These are phyloP conservation scores for Bombus confusus DNA, from an alignment of 1,140 invertebrate species.

Conservation along the genomic window DNA sequence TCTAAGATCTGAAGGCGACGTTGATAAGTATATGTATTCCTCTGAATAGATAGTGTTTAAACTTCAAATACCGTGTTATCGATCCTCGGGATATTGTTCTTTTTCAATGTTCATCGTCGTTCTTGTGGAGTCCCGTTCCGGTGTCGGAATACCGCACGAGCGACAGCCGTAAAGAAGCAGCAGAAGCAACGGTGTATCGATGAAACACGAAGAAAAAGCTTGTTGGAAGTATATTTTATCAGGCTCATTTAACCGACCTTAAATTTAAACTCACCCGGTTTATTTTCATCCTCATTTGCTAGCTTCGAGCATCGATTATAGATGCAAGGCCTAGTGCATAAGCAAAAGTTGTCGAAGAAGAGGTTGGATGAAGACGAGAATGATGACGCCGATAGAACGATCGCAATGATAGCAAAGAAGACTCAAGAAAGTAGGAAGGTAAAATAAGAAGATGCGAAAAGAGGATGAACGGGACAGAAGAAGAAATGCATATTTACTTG, in stretches of 20 bases:
- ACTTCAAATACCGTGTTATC: neutral
- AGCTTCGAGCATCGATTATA: slow-evolving; percentile 46
- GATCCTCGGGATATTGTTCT: neutral
- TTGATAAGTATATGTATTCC: neutral
- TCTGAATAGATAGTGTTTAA: neutral
- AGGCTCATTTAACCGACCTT: slow-evolving; percentile 25
- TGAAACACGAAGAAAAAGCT: neutral
- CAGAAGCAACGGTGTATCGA: neutral
- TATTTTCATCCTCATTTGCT: slow-evolving; percentile 1
- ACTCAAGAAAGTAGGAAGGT: neutral
- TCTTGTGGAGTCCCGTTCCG: slow-evolving; percentile 17
- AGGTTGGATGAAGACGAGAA: neutral
- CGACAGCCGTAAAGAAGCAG: neutral
- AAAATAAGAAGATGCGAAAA: slow-evolving; percentile 6
- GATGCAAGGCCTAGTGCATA: neutral
- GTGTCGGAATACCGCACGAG: neutral
- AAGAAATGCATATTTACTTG: slow-evolving; percentile 56
- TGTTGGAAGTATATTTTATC: slow-evolving; percentile 4
- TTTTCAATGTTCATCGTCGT: neutral
- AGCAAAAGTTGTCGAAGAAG: neutral
- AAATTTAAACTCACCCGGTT: slow-evolving; percentile 15
- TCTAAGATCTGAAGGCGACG: neutral
- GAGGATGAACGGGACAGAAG: slow-evolving; percentile 27
- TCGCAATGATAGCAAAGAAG: neutral
- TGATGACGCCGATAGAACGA: neutral